Conservation (phyloP, 2,888 invertebrate genomes). For the Cyclophora punctaria region DNA sequence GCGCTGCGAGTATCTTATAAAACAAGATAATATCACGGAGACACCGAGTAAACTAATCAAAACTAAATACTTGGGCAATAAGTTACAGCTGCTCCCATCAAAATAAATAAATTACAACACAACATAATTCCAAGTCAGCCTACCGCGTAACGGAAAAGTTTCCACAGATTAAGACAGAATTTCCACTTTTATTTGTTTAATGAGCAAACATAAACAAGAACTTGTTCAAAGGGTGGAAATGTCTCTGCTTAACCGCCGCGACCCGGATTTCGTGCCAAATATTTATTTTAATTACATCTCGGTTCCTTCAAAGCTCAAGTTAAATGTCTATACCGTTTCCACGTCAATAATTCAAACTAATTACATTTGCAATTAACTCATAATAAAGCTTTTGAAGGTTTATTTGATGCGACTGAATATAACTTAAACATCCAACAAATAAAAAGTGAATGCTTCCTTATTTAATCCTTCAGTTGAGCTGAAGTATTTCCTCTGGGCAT, state of each 20-base stretch:
- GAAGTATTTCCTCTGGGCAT: slow-evolving; percentile 39
- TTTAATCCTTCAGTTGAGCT: slow-evolving; percentile 12
- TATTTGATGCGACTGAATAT: background rate
- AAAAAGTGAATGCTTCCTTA: slow-evolving; percentile 14
- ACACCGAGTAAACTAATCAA: background rate
- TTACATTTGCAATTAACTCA: slow-evolving; percentile 23
- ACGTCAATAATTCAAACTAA: slow-evolving; percentile 45
- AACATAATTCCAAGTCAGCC: slow-evolving; percentile 31
- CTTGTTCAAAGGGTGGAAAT: slow-evolving; percentile 70
- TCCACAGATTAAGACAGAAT: slow-evolving; percentile 53
- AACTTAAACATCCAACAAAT: slow-evolving; percentile 25
- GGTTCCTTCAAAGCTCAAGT: slow-evolving; percentile 53
- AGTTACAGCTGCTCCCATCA: slow-evolving; percentile 21
- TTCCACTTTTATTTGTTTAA: slow-evolving; percentile 67
- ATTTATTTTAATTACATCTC: slow-evolving; percentile 72
- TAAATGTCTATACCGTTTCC: slow-evolving; percentile 50
- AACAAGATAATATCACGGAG: too few relatives aligned
- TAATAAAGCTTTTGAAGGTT: slow-evolving; percentile 17
- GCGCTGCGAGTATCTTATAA: too few relatives aligned
- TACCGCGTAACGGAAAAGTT: slow-evolving; percentile 41
- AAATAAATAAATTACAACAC: slow-evolving; percentile 27
- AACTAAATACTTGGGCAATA: slow-evolving; percentile 21
- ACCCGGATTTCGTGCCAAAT: slow-evolving; percentile 70
- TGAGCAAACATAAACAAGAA: slow-evolving; percentile 71
- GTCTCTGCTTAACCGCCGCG: slow-evolving; percentile 66